A percentile compares a stretch with the other conserved stretches of the same genome.
These are phyloP conservation scores for Amorpha juglandis DNA, from an alignment of 2,888 invertebrate species.

Conservation along the genomic window DNA sequence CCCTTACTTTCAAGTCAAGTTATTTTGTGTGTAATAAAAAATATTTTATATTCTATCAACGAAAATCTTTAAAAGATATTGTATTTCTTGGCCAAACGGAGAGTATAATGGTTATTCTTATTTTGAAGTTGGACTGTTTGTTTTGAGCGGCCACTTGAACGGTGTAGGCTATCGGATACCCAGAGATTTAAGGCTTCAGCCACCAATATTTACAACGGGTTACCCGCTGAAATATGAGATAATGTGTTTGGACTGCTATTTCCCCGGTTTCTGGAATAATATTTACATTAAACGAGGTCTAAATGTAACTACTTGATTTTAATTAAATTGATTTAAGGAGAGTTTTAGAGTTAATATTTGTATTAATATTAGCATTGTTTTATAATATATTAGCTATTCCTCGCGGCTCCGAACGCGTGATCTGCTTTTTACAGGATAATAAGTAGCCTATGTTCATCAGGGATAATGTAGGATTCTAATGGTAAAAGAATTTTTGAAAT, in stretches of 20 bases:
- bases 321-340: not conserved
- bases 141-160: constrained; percentile 39
- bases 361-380: not conserved
- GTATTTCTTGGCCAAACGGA: too few relatives aligned
- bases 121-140: constrained; percentile 57
- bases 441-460: too few relatives aligned
- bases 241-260: constrained; percentile 67
- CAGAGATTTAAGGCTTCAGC: constrained; percentile 63
- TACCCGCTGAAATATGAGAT: constrained; percentile 59
- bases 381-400: too few relatives aligned
- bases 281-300: constrained; percentile 28
- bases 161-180: constrained; percentile 45
- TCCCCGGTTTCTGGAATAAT: constrained; percentile 44
- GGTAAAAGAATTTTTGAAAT: too few relatives aligned
- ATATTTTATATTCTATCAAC: too few relatives aligned
- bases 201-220: constrained; percentile 59
- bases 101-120: constrained; percentile 39
- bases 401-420: too few relatives aligned
- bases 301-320: not conserved
- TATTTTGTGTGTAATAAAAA: too few relatives aligned
- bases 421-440: too few relatives aligned
- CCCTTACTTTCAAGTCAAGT: too few relatives aligned
- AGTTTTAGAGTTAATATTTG: not conserved
- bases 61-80: not conserved
- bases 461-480: too few relatives aligned